Conservation (phyloP, 2,113 vertebrate genomes). For the Phalacrocorax carbo region DNA sequence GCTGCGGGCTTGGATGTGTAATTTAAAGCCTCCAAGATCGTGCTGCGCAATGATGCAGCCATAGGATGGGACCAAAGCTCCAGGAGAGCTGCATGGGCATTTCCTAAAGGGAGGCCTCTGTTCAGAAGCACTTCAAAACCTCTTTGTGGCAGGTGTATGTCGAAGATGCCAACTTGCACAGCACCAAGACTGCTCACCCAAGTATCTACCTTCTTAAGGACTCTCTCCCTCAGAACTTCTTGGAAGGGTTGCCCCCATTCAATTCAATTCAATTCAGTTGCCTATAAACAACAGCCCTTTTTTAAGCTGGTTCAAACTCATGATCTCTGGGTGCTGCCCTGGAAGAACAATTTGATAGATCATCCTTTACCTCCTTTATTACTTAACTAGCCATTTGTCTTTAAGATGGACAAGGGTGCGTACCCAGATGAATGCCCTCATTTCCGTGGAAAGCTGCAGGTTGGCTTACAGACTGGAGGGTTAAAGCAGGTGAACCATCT, state of each 20-base stretch:
- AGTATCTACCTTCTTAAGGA: not conserved
- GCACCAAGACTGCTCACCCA: not conserved
- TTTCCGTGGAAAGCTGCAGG: not conserved
- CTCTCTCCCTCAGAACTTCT: not conserved
- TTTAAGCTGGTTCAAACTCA: not conserved
- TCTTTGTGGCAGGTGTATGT: not conserved
- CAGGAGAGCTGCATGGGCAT: not conserved
- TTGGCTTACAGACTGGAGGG: not conserved
- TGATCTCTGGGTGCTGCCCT: not conserved
- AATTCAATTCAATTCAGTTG: not conserved
- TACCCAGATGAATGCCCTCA: not conserved
- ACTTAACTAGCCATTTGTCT: not conserved
- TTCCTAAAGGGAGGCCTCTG: fast-evolving
- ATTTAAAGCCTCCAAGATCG: not conserved
- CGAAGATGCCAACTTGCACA: not conserved
- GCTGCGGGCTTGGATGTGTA: not conserved
- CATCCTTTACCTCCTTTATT: not conserved
- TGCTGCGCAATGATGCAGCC: fast-evolving
- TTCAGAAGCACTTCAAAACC: not conserved
- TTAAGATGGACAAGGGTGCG: too few relatives aligned
- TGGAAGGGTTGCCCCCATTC: not conserved
- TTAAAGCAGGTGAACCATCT: not conserved
- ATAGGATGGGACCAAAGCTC: fast-evolving
- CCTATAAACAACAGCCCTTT: not conserved
- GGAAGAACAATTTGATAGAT: not conserved